A percentile compares a stretch with the other conserved stretches of the same genome.
phyloP scores from a whole-genome alignment of 2,113 vertebrate species.

The Odontophorus gujanensis region DNA sequence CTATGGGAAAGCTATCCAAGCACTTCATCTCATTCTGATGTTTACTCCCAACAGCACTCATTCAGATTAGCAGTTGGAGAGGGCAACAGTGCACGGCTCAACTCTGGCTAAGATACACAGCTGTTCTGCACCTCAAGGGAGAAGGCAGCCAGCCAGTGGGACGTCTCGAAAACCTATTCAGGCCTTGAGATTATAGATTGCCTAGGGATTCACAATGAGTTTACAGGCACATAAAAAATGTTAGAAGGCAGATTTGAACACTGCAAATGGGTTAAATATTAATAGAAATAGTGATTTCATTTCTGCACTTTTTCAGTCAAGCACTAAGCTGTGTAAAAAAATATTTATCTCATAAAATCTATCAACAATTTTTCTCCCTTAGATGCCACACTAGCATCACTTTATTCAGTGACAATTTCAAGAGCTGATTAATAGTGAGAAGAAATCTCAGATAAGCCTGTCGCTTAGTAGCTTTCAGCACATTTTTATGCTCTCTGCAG shows the following conservation, averaged over 20 bases:
- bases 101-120: neutral
- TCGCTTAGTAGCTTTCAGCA: neutral
- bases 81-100: neutral
- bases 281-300: neutral
- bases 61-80: neutral
- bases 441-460: neutral
- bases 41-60: neutral
- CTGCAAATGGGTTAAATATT: neutral
- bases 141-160: neutral
- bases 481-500: neutral
- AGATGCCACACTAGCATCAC: neutral
- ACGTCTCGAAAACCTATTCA: neutral
- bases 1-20: neutral
- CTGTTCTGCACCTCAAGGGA: neutral
- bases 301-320: neutral
- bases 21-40: neutral
- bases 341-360: fast-evolving
- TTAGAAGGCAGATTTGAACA: neutral
- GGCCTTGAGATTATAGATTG: neutral
- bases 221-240: neutral
- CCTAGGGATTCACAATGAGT: neutral
- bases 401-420: neutral
- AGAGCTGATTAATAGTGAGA: neutral
- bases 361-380: neutral
- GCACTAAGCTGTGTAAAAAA: neutral